Evolutionary conservation across 53 echinoderm and acorn worm genomes (phyloP).

Genomic region (Holothuria leucospilota): DNA sequence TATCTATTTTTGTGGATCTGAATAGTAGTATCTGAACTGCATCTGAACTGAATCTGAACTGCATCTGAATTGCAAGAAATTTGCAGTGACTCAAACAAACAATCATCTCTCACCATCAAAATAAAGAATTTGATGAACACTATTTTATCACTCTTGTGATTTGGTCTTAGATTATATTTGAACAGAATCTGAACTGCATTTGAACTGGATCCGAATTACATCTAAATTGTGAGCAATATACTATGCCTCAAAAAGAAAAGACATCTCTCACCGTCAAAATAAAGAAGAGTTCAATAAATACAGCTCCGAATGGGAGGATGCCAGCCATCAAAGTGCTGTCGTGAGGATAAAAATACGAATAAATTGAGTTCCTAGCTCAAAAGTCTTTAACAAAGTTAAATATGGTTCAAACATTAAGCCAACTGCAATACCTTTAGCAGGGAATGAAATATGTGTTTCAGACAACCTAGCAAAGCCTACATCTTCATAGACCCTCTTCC

Average conservation of each 20-base stretch:
- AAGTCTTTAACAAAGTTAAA: no score
- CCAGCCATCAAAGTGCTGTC: conserved; percentile 97
- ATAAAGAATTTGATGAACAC: conserved; percentile 97
- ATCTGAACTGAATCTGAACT: no score
- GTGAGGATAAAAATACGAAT: background rate
- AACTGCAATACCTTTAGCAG: no score
- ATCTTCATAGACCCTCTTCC: no score
- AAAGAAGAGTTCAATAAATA: conserved; percentile 99
- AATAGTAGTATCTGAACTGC: no score
- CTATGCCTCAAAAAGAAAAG: background rate
- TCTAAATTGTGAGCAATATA: background rate
- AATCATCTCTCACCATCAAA: conserved; percentile 79
- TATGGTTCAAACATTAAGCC: no score
- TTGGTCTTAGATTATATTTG: no score
- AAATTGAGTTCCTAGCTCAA: no score
- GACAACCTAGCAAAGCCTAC: no score
- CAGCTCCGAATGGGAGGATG: conserved; percentile 97
- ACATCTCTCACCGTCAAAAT: conserved; percentile 88
- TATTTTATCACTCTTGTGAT: no score
- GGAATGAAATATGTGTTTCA: no score
- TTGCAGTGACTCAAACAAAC: background rate
- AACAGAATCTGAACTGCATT: background rate
- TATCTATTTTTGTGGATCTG: no score
- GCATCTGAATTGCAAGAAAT: background rate
- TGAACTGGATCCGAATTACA: background rate